A percentile compares a stretch with the other conserved stretches of the same genome.
phyloP scores from a whole-genome alignment of 1,140 invertebrate genomes.

The Drosophila seguyi region DNA sequence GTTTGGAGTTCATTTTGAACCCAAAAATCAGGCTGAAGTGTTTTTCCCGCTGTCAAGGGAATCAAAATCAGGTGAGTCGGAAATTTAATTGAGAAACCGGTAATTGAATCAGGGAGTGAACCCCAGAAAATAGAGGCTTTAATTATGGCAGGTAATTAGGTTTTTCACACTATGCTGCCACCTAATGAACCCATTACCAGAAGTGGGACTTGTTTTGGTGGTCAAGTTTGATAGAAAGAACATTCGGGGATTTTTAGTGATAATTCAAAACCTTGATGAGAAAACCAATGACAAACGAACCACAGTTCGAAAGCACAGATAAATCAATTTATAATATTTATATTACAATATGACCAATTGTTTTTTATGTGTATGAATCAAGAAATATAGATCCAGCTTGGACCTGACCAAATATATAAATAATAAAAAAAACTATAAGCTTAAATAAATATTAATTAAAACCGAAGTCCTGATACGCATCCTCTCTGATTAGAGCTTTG shows the following conservation, averaged over 20 bases:
- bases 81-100: slow-evolving; percentile 24
- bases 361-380: background rate
- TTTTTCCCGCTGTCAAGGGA: no score
- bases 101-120: slow-evolving; percentile 29
- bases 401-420: background rate
- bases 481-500: background rate
- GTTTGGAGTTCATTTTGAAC: no score
- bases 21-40: no score
- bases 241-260: no score
- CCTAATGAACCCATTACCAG: slow-evolving; percentile 6
- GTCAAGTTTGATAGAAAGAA: slow-evolving; percentile 1
- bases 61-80: slow-evolving; percentile 30
- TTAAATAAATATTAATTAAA: no score
- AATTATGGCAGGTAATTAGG: slow-evolving; percentile 7
- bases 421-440: no score
- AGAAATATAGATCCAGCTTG: background rate
- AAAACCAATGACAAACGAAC: no score
- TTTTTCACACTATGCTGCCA: background rate
- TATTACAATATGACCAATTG: no score
- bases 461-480: no score
- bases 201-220: background rate
- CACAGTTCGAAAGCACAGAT: background rate
- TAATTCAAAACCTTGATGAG: no score
- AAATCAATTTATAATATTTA: no score
- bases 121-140: slow-evolving; percentile 4